Evolutionary conservation across 2,113 vertebrate species (phyloP), one percentile per base, ranked within the genome.

Genomic region (Dasypus novemcinctus): DNA sequence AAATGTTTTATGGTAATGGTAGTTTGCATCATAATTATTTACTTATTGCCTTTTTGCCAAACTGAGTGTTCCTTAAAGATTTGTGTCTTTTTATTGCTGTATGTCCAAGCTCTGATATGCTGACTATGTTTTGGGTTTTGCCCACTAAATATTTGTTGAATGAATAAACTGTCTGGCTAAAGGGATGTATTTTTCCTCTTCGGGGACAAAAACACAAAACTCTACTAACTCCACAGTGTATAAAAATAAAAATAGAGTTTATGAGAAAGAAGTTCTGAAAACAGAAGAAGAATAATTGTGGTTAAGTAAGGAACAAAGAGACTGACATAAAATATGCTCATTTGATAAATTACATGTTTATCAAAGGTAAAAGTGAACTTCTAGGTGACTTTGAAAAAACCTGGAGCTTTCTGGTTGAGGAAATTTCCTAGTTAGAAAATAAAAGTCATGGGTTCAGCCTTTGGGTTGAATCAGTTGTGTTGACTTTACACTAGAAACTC

Each of bases 81-180:
- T 38, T n/a, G 14, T 21, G 3, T 72, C 68, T 84, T 74, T 38
- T 38, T 11, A 25, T 59, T 71, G 72, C 7, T 27, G 3, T 69
- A 41, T 20, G 4, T 7, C 11, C 46, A 18, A 8, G 52, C 2
- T 2, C 7, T 84, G 21, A 7, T 80, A 0, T 5, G 2, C 11
- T 63, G 23, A 4, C 31, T 52, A n/a, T 25, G 18, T 31, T n/a
- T 61, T n/a, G 57, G 6, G 66, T 49, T 38, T 36, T 80, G 21
- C 4, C 27, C 9, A 27, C 18, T 38, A 21, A 91, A 59, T 29
- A 7, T 33, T 78, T 93, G 54, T 49, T 74, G 57, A 52, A 7
- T 61, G 20, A 68, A 81, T 43, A 4, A 90, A 81, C 18, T 66
- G 1, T 63, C 4, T n/a, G 43, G 4, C 59, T 66, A 6, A 18